Base-by-base conservation (phyloP, 2,113 vertebrate species). In the Hyla sarda region DNA sequence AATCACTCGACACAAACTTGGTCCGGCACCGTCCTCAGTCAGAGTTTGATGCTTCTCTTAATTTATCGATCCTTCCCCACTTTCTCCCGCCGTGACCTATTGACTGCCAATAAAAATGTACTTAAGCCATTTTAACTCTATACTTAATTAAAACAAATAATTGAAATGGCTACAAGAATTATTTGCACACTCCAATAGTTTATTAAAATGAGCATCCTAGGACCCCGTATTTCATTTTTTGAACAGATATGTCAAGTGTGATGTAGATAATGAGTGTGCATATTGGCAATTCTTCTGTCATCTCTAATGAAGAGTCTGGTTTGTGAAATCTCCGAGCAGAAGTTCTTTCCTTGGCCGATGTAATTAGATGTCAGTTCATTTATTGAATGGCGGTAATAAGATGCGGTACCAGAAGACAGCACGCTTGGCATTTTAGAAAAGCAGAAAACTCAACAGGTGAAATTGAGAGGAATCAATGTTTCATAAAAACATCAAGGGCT, bases 281-380 rank as follows among this genome's bases (percentile, higher is more conserved):
- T 83, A 60, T 79, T 88, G 81, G 58, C 75, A 73, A 8, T 32
- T 62, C 60, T 87, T 89, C 0, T 89, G 87, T 82, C 65, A 56
- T 86, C 67, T 45, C 85, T 89, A 83, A 90, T 78, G 60, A 91
- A 88, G 45, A 87, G 87, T 90, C 85, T 62, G 56, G 45, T 88
- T 87, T 79, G n/a, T 88, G 85, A 84, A 88, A 84, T 72, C 45
- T 88, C 82, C 0, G 14, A 75, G 19, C 75, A 1, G 0, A 87
- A 62, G 12, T 88, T 88, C 2, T 85, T 87, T 58, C 48, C 25
- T 67, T 83, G 78, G 73, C 52, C 82, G 90, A 85, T 89, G 90
- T 88, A 84, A 91, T 90, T 87, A 88, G 21, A 81, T 90, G 23
- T 89, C 89, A 88, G 79, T 60, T 87, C 0, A 89, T 90, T 90